phyloP scores from a whole-genome alignment of 2,113 vertebrate species.

The Dicaeum eximium region DNA sequence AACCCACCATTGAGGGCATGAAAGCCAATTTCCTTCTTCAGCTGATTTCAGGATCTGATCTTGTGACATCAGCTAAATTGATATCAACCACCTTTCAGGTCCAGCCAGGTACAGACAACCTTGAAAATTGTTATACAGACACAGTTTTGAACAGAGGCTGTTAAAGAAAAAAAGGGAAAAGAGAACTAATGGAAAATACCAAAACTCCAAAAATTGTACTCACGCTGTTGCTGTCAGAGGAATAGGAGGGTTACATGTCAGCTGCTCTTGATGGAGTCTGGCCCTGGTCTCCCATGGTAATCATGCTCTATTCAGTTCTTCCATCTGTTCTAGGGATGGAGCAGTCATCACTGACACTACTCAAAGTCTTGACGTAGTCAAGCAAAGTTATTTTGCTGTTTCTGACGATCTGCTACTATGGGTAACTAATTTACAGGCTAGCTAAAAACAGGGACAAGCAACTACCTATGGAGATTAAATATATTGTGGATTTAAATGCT shows the following conservation, averaged over 20 bases:
- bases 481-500: background rate
- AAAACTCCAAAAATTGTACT: background rate
- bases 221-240: background rate
- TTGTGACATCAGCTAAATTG: background rate
- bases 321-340: background rate
- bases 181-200: background rate
- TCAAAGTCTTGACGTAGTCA: background rate
- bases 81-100: background rate
- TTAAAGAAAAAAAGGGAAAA: background rate
- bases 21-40: background rate
- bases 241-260: background rate
- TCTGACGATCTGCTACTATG: background rate
- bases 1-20: accelerated
- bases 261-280: background rate
- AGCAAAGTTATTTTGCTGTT: background rate
- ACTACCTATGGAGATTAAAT: background rate
- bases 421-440: background rate
- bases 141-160: background rate
- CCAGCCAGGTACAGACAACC: background rate
- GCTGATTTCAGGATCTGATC: background rate
- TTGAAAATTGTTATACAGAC: background rate
- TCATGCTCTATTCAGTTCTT: background rate
- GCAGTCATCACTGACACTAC: background rate
- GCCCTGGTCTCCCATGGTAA: background rate
- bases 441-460: background rate